Conservation (phyloP, 30 jellyfish, hydroid and myxozoan species). For the Hydractinia symbiolongicarpus region DNA sequence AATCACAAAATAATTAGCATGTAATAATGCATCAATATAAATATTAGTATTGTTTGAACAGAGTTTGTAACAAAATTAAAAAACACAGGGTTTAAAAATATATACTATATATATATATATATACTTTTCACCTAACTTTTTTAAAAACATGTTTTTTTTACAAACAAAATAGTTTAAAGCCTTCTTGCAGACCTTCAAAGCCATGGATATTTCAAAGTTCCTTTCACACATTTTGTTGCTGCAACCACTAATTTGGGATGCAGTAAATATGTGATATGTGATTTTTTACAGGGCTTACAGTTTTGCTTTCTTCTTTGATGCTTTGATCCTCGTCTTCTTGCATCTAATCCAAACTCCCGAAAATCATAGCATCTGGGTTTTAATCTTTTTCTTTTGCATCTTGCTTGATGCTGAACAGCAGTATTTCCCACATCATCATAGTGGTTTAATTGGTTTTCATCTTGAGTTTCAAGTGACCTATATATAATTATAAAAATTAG, state of each 20-base stretch:
- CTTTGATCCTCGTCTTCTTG: slow-evolving; percentile 14
- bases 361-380: slow-evolving; percentile 23
- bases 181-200: too few species aligned
- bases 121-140: too few species aligned
- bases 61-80: background rate
- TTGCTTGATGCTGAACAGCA: background rate
- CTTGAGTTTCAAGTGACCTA: too few species aligned
- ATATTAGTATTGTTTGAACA: too few species aligned
- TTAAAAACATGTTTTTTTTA: too few species aligned
- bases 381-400: slow-evolving; percentile 16
- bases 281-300: background rate
- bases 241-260: too few species aligned
- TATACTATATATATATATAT: background rate
- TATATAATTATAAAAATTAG: too few species aligned
- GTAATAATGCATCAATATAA: too few species aligned
- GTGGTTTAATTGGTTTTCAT: background rate
- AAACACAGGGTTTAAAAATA: background rate
- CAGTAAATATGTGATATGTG: too few species aligned
- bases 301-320: slow-evolving; percentile 25
- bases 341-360: slow-evolving; percentile 20
- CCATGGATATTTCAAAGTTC: too few species aligned
- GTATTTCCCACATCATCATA: background rate
- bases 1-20: background rate
- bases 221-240: too few species aligned
- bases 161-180: too few species aligned